phyloP scores from a whole-genome alignment of 2,888 invertebrate genomes.

The Poecilus cupreus region DNA sequence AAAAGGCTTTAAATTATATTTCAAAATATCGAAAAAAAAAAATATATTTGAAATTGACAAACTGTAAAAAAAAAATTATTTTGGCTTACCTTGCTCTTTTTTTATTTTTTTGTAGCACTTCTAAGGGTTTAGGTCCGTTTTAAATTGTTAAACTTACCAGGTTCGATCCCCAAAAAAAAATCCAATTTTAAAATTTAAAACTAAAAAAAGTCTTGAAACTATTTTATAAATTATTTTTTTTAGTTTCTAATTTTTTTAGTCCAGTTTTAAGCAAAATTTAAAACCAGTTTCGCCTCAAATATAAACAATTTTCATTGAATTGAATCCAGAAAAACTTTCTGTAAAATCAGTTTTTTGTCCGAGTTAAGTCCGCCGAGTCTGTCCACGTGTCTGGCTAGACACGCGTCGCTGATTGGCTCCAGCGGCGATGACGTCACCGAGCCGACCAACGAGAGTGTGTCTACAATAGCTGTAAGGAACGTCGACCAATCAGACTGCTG shows the following conservation, averaged over 20 bases:
- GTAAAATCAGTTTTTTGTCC: conserved; percentile 67
- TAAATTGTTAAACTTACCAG: too few relatives aligned
- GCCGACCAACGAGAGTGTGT: conserved; percentile 68
- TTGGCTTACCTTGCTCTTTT: too few relatives aligned
- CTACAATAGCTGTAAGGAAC: conserved; percentile 75
- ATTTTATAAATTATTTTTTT: not conserved
- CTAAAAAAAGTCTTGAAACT: not conserved
- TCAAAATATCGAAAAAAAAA: too few relatives aligned
- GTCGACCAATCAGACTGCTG: conserved; percentile 73
- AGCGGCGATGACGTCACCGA: conserved; percentile 66
- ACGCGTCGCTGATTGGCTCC: conserved; percentile 68
- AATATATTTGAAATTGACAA: too few relatives aligned
- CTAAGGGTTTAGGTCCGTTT: too few relatives aligned
- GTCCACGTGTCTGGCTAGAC: conserved; percentile 69
- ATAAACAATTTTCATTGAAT: conserved; percentile 59
- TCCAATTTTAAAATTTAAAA: too few relatives aligned
- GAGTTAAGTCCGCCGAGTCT: conserved; percentile 62
- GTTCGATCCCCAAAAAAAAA: too few relatives aligned
- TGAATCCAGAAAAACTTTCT: conserved; percentile 66
- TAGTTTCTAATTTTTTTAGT: too few relatives aligned
- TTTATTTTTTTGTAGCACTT: too few relatives aligned
- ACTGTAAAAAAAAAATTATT: too few relatives aligned
- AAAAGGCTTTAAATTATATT: too few relatives aligned
- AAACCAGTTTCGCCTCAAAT: not conserved
- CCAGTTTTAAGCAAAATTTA: too few relatives aligned